Evolutionary conservation across 2,113 vertebrate species (phyloP).

Genomic region (Phoxinus phoxinus): DNA sequence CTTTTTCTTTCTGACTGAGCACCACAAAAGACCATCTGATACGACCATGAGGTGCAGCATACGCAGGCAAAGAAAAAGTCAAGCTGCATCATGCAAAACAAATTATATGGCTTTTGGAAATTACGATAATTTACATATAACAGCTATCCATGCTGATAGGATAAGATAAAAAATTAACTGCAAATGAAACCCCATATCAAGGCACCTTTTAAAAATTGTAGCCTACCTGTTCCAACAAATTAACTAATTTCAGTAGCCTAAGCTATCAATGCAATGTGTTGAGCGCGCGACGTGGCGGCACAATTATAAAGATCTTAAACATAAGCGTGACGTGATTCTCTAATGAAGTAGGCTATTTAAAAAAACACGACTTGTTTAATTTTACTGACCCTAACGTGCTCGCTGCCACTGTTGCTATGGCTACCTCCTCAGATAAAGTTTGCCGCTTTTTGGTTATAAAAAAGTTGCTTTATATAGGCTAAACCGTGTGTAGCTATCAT

Average conservation of each 20-base stretch:
- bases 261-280: not conserved
- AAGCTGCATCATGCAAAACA: slow-evolving; percentile 31
- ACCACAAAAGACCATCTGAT: slow-evolving; percentile 32
- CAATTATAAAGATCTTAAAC: not conserved
- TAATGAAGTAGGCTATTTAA: not conserved
- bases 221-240: not conserved
- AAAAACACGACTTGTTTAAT: not conserved
- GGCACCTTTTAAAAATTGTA: not conserved
- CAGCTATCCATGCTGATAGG: not conserved
- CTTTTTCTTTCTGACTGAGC: not conserved
- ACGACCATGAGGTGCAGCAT: not conserved
- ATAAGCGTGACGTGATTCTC: not conserved
- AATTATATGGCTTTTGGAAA: not conserved
- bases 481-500: too few species aligned
- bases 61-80: not conserved
- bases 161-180: not conserved
- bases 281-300: not conserved
- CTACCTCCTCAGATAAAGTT: not conserved
- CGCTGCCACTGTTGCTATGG: not conserved
- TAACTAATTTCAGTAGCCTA: not conserved
- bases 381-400: not conserved
- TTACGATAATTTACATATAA: not conserved
- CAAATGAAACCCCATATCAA: not conserved
- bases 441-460: not conserved
- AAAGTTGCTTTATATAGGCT: not conserved